Evolutionary conservation across 2,888 invertebrate species (phyloP), one percentile per base, ranked within the genome.

Genomic region (Acleris emargana): DNA sequence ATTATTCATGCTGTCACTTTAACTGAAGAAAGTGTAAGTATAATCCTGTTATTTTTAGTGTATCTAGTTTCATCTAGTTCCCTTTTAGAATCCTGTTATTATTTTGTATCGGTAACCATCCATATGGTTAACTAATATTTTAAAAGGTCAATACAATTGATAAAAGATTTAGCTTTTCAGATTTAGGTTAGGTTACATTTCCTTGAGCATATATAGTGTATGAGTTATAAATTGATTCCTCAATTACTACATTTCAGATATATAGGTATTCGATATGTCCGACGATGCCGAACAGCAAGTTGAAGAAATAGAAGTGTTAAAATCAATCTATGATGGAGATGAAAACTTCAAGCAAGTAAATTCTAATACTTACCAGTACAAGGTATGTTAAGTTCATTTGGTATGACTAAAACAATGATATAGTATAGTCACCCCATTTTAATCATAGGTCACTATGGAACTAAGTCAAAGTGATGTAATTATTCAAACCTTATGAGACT

Each of bases 271-370:
- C n/a, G 73, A 18, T 70, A 92, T 92, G 92, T 88, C 88, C 69
- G 88, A 91, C 72, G 91, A 91, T 76, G 88, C 88, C 50, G 96
- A 97, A 81, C 93, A 95, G 66, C 97, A 97, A 82, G 94, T 95
- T 58, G 98, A 99, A 78, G 99, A 99, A 89, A 93, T 96, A 59
- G 98, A 99, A 92, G 98, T 97, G 0, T 88, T 99, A 66, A 94
- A 95, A 72, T 97, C 98, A 4, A 99, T 99, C 77, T 99, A 99
- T 86, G 98, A 99, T 77, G 98, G 98, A 18, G 99, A 99, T 87
- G 93, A 94, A 2, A 94, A 94, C 67, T 99, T 98, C 82, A 97
- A 97, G 84, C 95, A 97, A 91, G 85, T 97, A 42, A 94, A 95
- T 81, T 84, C 94, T 9, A 96, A 94, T 63, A 95, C 95, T 63